Percentiles rank a stretch among this genome's conserved stretches.
Conservation (phyloP, 2,797 vertebrate species). For the Scomberomorus guttatus region DNA sequence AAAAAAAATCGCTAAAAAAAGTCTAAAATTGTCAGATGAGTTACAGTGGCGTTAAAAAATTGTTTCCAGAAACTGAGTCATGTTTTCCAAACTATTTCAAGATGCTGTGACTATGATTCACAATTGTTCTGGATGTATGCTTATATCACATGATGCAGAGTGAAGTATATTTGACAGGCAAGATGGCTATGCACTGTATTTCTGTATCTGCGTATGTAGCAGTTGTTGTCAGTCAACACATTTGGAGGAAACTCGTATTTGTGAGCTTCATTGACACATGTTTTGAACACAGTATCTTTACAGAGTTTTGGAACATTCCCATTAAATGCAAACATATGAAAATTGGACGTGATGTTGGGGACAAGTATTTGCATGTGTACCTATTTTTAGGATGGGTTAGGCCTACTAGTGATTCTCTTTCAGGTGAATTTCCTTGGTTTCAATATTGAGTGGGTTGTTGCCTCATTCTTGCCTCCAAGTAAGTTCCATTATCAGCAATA, state of each 20-base stretch:
- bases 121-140: neutral
- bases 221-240: neutral
- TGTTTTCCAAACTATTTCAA: slow-evolving; percentile 48
- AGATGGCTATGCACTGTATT: neutral
- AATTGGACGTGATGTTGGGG: neutral
- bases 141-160: slow-evolving; percentile 31
- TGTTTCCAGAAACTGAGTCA: slow-evolving; percentile 43
- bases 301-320: neutral
- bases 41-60: slow-evolving; percentile 9
- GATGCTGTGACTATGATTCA: slow-evolving; percentile 72
- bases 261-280: neutral
- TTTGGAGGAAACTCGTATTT: neutral
- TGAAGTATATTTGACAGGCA: neutral
- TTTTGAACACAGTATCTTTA: neutral
- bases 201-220: neutral
- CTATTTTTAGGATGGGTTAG: neutral
- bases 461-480: slow-evolving; percentile 17
- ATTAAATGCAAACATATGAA: slow-evolving; percentile 9
- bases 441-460: slow-evolving; percentile 3
- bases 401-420: neutral
- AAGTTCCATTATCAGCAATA: slow-evolving; percentile 58
- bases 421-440: slow-evolving; percentile 3
- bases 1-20: slow-evolving; percentile 21
- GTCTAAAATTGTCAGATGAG: neutral
- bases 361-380: slow-evolving; percentile 1